Evolutionary conservation across 2,113 vertebrate genomes (phyloP).

Genomic region (Emydura subglobosa): DNA sequence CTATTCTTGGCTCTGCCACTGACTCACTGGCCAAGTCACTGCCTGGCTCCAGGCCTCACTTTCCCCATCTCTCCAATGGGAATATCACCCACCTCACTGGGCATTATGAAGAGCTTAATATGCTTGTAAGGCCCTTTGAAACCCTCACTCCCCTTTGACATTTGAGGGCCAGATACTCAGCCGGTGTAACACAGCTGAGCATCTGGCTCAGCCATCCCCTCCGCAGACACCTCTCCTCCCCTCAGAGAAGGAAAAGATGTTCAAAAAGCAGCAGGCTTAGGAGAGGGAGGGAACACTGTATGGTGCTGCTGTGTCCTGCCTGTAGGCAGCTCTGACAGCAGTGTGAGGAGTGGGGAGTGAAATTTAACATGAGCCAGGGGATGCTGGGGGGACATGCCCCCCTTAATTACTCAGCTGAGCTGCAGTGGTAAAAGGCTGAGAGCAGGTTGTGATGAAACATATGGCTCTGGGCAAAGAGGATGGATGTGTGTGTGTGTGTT

Average conservation of each 20-base stretch:
- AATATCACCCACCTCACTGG: neutral
- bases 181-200: neutral
- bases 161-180: neutral
- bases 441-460: neutral
- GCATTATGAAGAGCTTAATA: neutral
- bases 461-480: neutral
- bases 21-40: neutral
- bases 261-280: neutral
- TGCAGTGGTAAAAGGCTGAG: neutral
- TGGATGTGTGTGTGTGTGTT: neutral
- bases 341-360: neutral
- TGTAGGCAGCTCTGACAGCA: neutral
- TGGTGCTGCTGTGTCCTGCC: neutral
- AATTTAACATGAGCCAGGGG: neutral
- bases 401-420: neutral
- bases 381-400: neutral
- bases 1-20: neutral
- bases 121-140: neutral
- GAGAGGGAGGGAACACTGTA: neutral
- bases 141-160: neutral
- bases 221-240: neutral
- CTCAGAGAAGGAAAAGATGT: neutral
- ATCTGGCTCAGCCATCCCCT: neutral
- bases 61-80: neutral
- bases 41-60: neutral